Evolutionary conservation across 1,140 invertebrate genomes (phyloP).

Genomic region (Plutomurus gul): DNA sequence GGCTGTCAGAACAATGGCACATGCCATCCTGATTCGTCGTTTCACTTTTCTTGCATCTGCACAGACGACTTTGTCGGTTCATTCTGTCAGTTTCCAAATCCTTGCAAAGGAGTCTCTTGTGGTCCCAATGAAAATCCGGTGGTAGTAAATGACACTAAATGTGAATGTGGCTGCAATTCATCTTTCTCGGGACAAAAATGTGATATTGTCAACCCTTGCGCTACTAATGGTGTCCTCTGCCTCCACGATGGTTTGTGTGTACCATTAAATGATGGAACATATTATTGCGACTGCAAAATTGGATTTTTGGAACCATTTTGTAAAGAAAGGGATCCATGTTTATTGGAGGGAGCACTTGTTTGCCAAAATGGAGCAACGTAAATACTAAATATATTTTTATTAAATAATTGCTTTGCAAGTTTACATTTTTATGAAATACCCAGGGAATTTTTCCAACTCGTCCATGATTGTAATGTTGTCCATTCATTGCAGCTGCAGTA

Average conservation of each 20-base stretch:
- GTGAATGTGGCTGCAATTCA: not conserved
- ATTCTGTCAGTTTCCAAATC: no score
- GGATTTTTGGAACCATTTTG: not conserved
- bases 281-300: not conserved
- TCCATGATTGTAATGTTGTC: no score
- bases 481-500: no score
- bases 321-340: conserved; percentile 28
- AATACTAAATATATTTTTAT: no score
- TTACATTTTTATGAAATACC: no score
- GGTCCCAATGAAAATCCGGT: not conserved
- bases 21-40: no score
- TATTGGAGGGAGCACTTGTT: not conserved
- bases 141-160: not conserved
- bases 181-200: not conserved
- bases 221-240: not conserved
- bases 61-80: no score
- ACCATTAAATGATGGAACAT: not conserved
- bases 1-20: not conserved
- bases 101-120: not conserved
- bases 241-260: not conserved
- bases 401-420: no score
- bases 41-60: no score
- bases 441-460: no score
- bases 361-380: conserved; percentile 38
- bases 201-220: not conserved